A percentile compares a stretch with the other conserved stretches of the same genome.
phyloP scores from a whole-genome alignment of 2,797 vertebrate species.

The Peromyscus nudipes region DNA sequence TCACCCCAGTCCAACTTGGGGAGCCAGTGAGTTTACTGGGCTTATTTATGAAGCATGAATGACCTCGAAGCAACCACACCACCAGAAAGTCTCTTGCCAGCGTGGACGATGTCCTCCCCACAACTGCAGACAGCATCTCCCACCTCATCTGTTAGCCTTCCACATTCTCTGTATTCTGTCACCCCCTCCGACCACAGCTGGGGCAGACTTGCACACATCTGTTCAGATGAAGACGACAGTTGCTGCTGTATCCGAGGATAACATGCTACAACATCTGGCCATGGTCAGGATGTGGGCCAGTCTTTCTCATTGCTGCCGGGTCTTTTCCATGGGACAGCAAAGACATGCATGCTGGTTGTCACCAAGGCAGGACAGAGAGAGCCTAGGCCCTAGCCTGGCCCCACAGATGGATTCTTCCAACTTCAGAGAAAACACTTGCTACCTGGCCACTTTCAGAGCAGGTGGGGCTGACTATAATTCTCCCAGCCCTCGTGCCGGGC shows the following conservation, averaged over 20 bases:
- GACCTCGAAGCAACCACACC: not conserved
- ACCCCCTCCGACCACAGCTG: not conserved
- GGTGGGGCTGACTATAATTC: accelerated
- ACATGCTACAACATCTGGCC: not conserved
- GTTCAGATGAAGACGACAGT: not conserved
- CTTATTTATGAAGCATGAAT: not conserved
- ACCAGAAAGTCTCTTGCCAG: not conserved
- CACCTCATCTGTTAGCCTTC: not conserved
- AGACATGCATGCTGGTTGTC: not conserved
- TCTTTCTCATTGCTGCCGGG: not conserved
- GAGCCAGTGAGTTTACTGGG: not conserved
- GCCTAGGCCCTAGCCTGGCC: not conserved
- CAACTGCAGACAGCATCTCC: not conserved
- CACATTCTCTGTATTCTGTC: not conserved
- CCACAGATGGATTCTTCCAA: not conserved
- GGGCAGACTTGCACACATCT: not conserved
- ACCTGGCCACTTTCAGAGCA: not conserved
- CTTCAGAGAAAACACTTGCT: not conserved
- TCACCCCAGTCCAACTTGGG: not conserved
- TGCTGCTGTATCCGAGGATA: not conserved
- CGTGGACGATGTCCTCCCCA: not conserved
- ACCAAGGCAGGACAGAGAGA: not conserved
- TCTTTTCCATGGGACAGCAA: not conserved
- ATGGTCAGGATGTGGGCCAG: not conserved
- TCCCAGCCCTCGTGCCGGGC: accelerated